phyloP scores from a whole-genome alignment of 1,140 invertebrate species.

The Brachionus rotundiformis region DNA sequence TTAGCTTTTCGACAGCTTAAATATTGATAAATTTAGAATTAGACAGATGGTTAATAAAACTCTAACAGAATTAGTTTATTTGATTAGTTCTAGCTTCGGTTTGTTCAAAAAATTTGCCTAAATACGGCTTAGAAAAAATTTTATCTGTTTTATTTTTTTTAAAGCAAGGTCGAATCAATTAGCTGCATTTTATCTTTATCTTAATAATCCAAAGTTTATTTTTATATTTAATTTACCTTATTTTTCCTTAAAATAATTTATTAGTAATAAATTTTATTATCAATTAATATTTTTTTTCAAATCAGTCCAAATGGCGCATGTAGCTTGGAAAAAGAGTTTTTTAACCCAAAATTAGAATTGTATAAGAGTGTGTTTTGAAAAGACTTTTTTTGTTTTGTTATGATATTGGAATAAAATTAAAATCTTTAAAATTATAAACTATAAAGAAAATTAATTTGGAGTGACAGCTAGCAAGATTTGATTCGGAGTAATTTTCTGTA shows the following conservation, averaged over 20 bases:
- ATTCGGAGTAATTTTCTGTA: not conserved
- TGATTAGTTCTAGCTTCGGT: not conserved
- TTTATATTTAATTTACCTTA: no score
- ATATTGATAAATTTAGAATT: not conserved
- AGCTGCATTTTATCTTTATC: not conserved
- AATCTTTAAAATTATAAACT: not conserved
- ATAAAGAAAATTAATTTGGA: not conserved
- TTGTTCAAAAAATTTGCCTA: not conserved
- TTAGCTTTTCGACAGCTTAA: not conserved
- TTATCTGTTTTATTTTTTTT: not conserved
- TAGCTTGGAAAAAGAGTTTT: not conserved
- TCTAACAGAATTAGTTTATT: not conserved
- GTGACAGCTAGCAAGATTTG: not conserved
- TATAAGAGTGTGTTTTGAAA: not conserved
- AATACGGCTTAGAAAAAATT: not conserved
- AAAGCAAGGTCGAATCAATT: not conserved
- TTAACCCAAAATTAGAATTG: not conserved
- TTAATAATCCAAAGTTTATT: no score
- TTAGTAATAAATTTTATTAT: no score
- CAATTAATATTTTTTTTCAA: not conserved
- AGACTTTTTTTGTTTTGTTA: not conserved
- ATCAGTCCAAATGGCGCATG: not conserved
- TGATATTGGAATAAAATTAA: not conserved
- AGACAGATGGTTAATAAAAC: constrained; percentile 5
- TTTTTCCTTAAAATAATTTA: no score